Percentiles rank a stretch among this genome's conserved stretches.
These are phyloP conservation scores for Corbicula japonica DNA, from an alignment of 2,888 invertebrate species.

Conservation along the genomic window DNA sequence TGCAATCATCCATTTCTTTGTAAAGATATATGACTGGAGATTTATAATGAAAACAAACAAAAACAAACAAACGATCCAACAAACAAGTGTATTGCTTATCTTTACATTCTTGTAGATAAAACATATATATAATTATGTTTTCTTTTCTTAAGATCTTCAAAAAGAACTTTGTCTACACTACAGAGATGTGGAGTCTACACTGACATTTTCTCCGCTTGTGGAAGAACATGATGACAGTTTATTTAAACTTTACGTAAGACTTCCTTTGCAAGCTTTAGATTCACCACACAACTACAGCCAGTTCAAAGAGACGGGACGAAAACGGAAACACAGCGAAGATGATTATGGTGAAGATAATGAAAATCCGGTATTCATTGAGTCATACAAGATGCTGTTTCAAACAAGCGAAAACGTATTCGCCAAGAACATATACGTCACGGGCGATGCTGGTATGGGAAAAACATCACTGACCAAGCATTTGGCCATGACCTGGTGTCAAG, in stretches of 20 bases:
- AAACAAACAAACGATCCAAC: too few relatives aligned
- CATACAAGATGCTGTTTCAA: background rate
- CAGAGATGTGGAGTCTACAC: background rate
- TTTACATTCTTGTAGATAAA: too few relatives aligned
- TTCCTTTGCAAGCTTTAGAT: too few relatives aligned
- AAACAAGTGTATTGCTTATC: too few relatives aligned
- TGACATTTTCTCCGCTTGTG: conserved; percentile 1
- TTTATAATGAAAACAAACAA: too few relatives aligned
- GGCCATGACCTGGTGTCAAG: background rate
- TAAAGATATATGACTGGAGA: too few relatives aligned
- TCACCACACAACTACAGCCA: too few relatives aligned
- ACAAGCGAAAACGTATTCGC: background rate
- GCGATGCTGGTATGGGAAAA: conserved; percentile 9
- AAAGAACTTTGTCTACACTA: background rate
- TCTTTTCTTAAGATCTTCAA: background rate
- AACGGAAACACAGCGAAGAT: too few relatives aligned
- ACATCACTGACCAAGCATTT: background rate
- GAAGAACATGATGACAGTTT: background rate
- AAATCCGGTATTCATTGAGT: background rate
- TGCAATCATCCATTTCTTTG: too few relatives aligned
- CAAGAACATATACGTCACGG: conserved; percentile 15
- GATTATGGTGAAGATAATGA: too few relatives aligned
- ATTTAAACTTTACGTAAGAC: background rate
- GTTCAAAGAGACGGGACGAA: too few relatives aligned
- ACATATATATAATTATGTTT: too few relatives aligned